Base-by-base conservation (phyloP, 2,113 vertebrate species). In the Numida meleagris region DNA sequence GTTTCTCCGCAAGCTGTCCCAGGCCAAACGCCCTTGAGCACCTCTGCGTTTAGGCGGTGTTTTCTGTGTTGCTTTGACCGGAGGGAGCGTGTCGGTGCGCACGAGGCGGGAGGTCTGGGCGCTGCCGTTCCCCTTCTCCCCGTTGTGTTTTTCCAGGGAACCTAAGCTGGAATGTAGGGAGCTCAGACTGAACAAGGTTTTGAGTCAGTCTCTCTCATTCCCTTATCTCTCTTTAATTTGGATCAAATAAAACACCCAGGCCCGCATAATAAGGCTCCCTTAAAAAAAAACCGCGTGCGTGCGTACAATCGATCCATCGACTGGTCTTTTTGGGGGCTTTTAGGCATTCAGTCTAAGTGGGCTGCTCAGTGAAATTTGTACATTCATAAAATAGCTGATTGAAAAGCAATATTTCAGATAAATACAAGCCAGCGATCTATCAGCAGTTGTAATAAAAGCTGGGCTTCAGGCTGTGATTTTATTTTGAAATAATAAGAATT, bases 401-500 rank as follows among this genome's bases (percentile, higher is more conserved):
- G 98, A 99, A 99, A 99, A 98, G 98, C 98, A 98, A 98, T 98
- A 98, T 99, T 98, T 98, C 98, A 98, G 98, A 99, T 99, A 98
- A 99, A 99, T 98, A 98, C 98, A 98, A 98, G 98, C 98, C 98
- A 98, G 97, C 97, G 98, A 99, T 99, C 98, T 98, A 98, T 98
- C 98, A 98, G 98, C 98, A 97, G 98, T 97, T 98, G 98, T 99
- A 99, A 99, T 99, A 99, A 99, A 99, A 99, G 98, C 98, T 98
- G 98, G 97, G 99, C 99, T 99, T 98, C 98, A 98, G 99, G 99
- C 99, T 98, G 98, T 96, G 97, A 98, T 99, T 99, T 99, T 99
- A 99, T 99, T 99, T 99, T 99, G 98, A 99, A 99, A 99, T 98
- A 98, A 98, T 99, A 99, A 98, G 98, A 99, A 99, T 98, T 99